These are phyloP conservation scores for Macrotrachela quadricornifera DNA, from an alignment of 1,140 invertebrate species.

Conservation along the genomic window DNA sequence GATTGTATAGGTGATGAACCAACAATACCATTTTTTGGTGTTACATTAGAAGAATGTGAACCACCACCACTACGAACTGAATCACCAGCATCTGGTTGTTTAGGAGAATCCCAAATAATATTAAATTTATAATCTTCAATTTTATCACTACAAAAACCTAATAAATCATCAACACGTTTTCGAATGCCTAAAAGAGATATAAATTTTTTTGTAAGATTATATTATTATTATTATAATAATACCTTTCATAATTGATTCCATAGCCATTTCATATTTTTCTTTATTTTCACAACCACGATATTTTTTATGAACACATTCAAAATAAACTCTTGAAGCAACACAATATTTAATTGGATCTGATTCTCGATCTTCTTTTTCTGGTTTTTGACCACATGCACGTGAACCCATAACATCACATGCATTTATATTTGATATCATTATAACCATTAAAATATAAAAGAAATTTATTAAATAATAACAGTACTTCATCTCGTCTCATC, in stretches of 20 bases:
- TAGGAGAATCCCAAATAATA: not conserved
- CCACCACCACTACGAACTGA: not conserved
- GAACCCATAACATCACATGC: constrained; percentile 8
- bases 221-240: too few species aligned
- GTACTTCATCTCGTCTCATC: too few species aligned
- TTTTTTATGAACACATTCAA: constrained; percentile 7
- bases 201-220: too few species aligned
- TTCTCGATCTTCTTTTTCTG: constrained; percentile 7
- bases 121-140: too few species aligned
- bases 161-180: too few species aligned
- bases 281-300: constrained; percentile 6
- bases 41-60: not conserved
- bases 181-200: too few species aligned
- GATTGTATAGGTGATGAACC: not conserved
- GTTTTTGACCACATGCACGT: constrained; percentile 1
- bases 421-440: not conserved
- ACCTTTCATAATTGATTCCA: constrained; percentile 8
- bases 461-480: too few species aligned
- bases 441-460: too few species aligned
- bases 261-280: constrained; percentile 3
- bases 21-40: not conserved
- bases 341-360: constrained; percentile 5
- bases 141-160: too few species aligned
- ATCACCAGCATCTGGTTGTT: not conserved
- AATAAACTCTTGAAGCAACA: not conserved